phyloP scores from a whole-genome alignment of 2,113 vertebrate genomes.

The Elachura formosa region DNA sequence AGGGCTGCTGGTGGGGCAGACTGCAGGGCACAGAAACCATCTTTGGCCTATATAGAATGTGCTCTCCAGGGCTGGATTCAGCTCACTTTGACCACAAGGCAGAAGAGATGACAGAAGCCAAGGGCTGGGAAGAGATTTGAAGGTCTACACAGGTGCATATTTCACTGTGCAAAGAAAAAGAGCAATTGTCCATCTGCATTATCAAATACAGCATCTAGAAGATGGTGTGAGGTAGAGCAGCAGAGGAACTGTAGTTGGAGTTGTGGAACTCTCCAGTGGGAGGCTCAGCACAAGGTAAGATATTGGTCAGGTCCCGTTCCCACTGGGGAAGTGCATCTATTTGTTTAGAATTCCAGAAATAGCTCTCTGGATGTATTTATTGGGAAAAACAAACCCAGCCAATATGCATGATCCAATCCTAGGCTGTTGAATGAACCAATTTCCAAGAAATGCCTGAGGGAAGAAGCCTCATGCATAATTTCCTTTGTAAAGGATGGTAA shows the following conservation, averaged over 20 bases:
- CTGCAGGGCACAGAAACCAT: background rate
- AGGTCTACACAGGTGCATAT: background rate
- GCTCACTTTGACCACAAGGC: background rate
- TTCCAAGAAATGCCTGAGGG: background rate
- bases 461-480: background rate
- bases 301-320: background rate
- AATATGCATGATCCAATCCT: background rate
- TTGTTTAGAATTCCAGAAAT: background rate
- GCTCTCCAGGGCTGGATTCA: background rate
- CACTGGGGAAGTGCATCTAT: accelerated
- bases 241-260: background rate
- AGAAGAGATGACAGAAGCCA: background rate
- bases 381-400: background rate
- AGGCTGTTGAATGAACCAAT: background rate
- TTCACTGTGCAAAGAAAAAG: background rate
- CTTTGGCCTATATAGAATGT: background rate
- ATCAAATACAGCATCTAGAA: background rate
- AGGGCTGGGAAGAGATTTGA: background rate
- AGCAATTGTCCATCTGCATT: background rate
- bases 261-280: background rate
- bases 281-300: background rate
- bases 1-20: background rate
- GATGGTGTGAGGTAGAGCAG: background rate
- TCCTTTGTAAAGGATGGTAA: background rate
- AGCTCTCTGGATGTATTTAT: background rate